Evolutionary conservation across 1,140 invertebrate genomes (phyloP).

Genomic region (Teleopsis dalmanni): DNA sequence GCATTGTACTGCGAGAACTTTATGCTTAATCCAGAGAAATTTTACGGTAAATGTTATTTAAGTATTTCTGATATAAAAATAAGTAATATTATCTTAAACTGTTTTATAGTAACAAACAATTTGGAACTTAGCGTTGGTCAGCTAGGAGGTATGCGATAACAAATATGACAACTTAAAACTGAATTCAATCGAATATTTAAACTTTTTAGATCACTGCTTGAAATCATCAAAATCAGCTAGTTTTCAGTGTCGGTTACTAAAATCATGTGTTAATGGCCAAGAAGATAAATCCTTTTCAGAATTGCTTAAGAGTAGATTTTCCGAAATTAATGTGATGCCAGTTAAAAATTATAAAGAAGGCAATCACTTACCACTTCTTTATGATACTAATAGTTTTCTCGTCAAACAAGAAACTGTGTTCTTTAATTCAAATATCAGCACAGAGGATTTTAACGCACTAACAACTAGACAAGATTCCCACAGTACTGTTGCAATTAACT

Average conservation of each 20-base stretch:
- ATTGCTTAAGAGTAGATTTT: not conserved
- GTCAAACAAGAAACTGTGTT: constrained; percentile 36
- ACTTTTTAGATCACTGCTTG: constrained; percentile 20
- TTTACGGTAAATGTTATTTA: constrained; percentile 27
- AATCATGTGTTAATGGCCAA: not conserved
- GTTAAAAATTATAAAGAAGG: constrained; percentile 15
- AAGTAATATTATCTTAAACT: not conserved
- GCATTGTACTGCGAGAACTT: constrained; percentile 34
- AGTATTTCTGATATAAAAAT: not conserved
- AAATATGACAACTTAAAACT: constrained; percentile 1
- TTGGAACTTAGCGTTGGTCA: constrained; percentile 29
- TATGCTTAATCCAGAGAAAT: constrained; percentile 23
- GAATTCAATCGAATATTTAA: not conserved
- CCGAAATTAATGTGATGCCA: not conserved
- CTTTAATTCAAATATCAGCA: constrained; percentile 32
- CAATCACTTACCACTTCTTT: constrained; percentile 17
- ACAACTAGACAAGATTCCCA: constrained; percentile 28
- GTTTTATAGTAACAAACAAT: constrained; percentile 28
- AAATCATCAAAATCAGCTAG: constrained; percentile 29
- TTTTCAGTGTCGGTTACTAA: constrained; percentile 26
- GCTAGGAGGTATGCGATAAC: constrained; percentile 17
- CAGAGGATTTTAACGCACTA: constrained; percentile 39
- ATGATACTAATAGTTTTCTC: constrained; percentile 27
- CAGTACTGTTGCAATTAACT: constrained; percentile 29
- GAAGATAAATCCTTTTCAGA: not conserved